Percentiles rank a stretch among this genome's conserved stretches.
Evolutionary conservation across 2,888 invertebrate species (phyloP).

Genomic region (Trileptium ribeirensis): DNA sequence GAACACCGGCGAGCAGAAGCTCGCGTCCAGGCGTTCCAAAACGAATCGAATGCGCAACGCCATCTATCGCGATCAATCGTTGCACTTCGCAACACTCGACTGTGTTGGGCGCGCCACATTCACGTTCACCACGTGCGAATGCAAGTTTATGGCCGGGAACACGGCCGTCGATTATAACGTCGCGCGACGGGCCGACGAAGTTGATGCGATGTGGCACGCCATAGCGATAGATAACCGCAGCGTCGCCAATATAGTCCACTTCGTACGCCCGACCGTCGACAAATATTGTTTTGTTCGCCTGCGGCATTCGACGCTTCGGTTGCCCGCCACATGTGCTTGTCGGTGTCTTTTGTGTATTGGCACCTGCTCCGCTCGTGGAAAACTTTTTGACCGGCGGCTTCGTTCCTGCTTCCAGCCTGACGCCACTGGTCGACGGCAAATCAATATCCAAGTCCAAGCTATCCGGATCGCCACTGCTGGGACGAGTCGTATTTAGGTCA

Average conservation of each 20-base stretch:
- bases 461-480: too few relatives aligned
- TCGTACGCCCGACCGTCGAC: conserved; percentile 4
- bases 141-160: conserved; percentile 21
- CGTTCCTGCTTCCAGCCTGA: background rate
- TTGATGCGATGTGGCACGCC: background rate
- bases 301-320: too few relatives aligned
- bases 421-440: conserved; percentile 8
- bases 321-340: background rate
- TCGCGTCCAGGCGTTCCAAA: background rate
- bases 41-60: background rate
- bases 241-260: background rate
- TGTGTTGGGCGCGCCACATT: too few relatives aligned
- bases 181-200: background rate
- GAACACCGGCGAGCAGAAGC: background rate
- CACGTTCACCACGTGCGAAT: conserved; percentile 40
- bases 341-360: background rate
- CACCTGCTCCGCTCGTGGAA: background rate
- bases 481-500: too few relatives aligned
- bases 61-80: too few relatives aligned
- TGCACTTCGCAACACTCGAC: too few relatives aligned
- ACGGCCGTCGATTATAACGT: conserved; percentile 5
- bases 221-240: background rate
- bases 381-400: background rate
- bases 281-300: background rate
- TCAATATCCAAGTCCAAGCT: too few relatives aligned